Percentiles rank a stretch among this genome's conserved stretches.
Evolutionary conservation across 2,888 invertebrate species (phyloP).

Genomic region (Ornithoptera alexandrae): DNA sequence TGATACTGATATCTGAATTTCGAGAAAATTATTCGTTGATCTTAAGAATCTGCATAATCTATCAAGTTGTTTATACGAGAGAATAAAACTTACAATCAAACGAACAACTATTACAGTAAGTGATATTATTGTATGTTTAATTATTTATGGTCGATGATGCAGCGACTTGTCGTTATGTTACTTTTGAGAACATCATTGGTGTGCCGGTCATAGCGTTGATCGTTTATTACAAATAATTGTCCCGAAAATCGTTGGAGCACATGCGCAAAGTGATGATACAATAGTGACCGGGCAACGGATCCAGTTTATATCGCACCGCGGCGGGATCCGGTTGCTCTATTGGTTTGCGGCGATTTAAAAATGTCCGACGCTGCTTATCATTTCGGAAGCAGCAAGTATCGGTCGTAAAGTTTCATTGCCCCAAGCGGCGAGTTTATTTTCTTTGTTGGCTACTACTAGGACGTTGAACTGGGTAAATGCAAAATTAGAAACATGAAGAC

Average conservation of each 20-base stretch:
- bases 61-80: too few relatives aligned
- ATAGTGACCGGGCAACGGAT: not conserved
- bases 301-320: not conserved
- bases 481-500: slow-evolving; percentile 4
- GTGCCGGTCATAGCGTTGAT: not conserved
- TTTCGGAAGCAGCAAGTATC: not conserved
- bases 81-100: too few relatives aligned
- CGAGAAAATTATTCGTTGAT: too few relatives aligned
- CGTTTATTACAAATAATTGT: not conserved
- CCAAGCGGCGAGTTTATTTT: not conserved
- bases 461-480: not conserved
- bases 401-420: not conserved
- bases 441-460: not conserved
- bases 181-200: not conserved
- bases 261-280: not conserved
- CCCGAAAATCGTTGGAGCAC: not conserved
- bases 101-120: not conserved
- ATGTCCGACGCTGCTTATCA: not conserved
- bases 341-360: not conserved
- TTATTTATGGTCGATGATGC: not conserved
- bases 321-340: not conserved
- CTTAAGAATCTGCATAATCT: too few relatives aligned
- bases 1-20: too few relatives aligned
- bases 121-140: not conserved
- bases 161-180: not conserved